Conservation (phyloP, 2,113 vertebrate genomes). For the Colius striatus region DNA sequence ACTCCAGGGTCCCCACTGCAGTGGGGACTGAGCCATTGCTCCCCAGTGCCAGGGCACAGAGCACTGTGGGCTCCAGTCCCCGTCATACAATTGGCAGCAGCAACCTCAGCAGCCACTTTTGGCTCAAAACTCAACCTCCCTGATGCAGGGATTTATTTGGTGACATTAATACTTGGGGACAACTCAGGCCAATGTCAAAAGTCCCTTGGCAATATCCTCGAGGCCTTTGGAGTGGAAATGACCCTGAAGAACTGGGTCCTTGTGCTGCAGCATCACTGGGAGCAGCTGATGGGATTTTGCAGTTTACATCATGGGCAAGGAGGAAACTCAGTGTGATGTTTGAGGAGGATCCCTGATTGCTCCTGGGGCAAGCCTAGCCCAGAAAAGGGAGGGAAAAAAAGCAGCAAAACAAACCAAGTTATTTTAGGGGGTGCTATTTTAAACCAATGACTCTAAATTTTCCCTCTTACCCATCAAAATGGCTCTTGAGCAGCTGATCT, state of each 20-base stretch:
- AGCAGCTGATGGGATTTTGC: not conserved
- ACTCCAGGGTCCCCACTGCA: rapidly evolving
- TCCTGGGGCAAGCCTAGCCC: not conserved
- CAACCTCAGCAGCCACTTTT: not conserved
- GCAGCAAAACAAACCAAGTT: not conserved
- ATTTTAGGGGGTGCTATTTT: not conserved
- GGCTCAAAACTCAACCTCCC: not conserved
- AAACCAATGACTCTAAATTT: not conserved
- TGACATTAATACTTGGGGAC: not conserved
- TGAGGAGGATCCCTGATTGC: not conserved
- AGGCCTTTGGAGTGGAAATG: not conserved
- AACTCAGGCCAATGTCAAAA: not conserved
- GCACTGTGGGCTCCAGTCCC: rapidly evolving
- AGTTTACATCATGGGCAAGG: rapidly evolving
- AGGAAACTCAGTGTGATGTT: not conserved
- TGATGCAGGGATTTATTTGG: not conserved
- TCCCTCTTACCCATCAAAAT: not conserved
- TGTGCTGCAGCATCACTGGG: rapidly evolving
- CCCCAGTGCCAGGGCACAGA: rapidly evolving
- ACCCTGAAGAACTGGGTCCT: not conserved
- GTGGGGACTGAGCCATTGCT: not conserved
- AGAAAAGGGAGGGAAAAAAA: not conserved
- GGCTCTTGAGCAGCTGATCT: not conserved
- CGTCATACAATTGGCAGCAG: not conserved
- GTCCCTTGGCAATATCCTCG: not conserved